phyloP scores from a whole-genome alignment of 1,140 invertebrate genomes.

The Brachionus rotundiformis region DNA sequence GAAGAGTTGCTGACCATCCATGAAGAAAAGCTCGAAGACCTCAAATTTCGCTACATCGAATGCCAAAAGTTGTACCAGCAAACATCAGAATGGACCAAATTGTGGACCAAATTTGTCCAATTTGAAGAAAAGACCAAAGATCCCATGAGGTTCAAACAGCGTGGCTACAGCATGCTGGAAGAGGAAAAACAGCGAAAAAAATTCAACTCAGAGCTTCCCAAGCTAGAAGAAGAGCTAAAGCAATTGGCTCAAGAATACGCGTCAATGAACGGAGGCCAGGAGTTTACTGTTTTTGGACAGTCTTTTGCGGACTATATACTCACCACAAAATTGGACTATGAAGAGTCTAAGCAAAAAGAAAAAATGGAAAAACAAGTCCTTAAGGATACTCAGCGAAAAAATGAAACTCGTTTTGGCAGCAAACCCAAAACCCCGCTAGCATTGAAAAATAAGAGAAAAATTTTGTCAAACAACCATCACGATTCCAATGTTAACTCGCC shows the following conservation, averaged over 20 bases:
- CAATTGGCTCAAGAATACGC: neutral
- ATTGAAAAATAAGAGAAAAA: constrained; percentile 36
- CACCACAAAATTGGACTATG: constrained; percentile 15
- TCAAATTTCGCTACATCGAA: constrained; percentile 30
- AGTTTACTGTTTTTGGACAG: constrained; percentile 25
- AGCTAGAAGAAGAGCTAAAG: constrained; percentile 36
- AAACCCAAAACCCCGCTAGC: constrained; percentile 30
- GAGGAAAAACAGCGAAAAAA: constrained; percentile 45
- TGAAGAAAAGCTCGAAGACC: constrained; percentile 41
- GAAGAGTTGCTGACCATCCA: constrained; percentile 27
- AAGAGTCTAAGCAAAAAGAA: constrained; percentile 38
- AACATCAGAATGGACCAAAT: neutral
- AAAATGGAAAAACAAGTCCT: constrained; percentile 29
- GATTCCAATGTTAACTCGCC: neutral
- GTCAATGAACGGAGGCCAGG: neutral
- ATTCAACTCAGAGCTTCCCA: constrained; percentile 16
- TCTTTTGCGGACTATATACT: neutral
- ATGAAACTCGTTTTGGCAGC: constrained; percentile 23
- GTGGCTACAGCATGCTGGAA: constrained; percentile 42
- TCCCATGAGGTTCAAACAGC: constrained; percentile 12
- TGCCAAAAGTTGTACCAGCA: constrained; percentile 27
- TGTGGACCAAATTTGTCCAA: constrained; percentile 38
- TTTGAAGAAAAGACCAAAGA: constrained; percentile 51
- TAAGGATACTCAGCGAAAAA: constrained; percentile 5
- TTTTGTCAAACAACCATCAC: neutral